A percentile compares a stretch with the other conserved stretches of the same genome.
Evolutionary conservation across 1,140 invertebrate species (phyloP).

Genomic region (Hylaeus anthracinus): DNA sequence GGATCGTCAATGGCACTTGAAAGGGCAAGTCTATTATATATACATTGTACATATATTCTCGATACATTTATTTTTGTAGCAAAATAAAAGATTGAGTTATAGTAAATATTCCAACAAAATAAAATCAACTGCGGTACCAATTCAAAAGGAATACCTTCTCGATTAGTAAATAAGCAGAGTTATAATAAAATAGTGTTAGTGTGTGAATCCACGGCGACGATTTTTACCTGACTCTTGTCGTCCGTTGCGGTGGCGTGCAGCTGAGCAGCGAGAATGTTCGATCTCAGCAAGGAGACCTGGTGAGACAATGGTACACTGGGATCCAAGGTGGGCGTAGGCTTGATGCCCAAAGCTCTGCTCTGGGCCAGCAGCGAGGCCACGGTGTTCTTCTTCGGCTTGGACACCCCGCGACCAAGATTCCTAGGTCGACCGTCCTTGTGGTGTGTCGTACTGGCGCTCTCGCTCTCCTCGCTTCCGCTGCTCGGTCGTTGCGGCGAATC

Average conservation of each 20-base stretch:
- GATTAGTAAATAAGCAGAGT: too few relatives aligned
- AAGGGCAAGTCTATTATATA: too few relatives aligned
- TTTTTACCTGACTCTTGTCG: slow-evolving; percentile 79
- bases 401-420: slow-evolving; percentile 91
- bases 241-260: slow-evolving; percentile 81
- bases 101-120: too few relatives aligned
- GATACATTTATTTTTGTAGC: too few relatives aligned
- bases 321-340: slow-evolving; percentile 83
- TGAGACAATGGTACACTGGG: slow-evolving; percentile 82
- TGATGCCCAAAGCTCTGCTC: slow-evolving; percentile 88
- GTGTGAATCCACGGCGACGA: not conserved
- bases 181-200: not conserved
- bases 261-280: slow-evolving; percentile 83
- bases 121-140: not conserved
- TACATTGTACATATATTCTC: too few relatives aligned
- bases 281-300: slow-evolving; percentile 83
- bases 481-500: slow-evolving; percentile 83
- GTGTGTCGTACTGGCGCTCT: slow-evolving; percentile 80
- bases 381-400: slow-evolving; percentile 95
- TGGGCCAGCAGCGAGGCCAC: slow-evolving; percentile 92
- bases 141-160: slow-evolving; percentile 18
- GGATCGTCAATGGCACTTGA: too few relatives aligned
- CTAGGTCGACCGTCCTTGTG: slow-evolving; percentile 88
- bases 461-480: slow-evolving; percentile 86
- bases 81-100: too few relatives aligned